phyloP scores from a whole-genome alignment of 2,888 invertebrate genomes.

The Acleris laterana region DNA sequence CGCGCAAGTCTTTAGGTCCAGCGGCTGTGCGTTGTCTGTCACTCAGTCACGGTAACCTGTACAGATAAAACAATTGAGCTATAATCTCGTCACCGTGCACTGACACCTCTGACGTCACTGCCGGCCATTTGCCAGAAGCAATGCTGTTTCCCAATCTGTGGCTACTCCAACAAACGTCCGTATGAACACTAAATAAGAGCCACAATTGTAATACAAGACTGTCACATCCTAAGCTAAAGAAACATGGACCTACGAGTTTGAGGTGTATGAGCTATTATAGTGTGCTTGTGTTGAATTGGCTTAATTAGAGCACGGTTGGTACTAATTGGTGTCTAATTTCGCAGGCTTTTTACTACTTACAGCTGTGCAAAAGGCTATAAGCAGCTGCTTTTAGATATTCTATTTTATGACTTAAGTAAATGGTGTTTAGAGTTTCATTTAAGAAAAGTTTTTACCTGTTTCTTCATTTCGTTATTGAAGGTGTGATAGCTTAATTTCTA shows the following conservation, averaged over 20 bases:
- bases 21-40: too few relatives aligned
- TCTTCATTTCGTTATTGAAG: too few relatives aligned
- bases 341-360: neutral
- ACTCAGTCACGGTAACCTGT: too few relatives aligned
- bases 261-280: neutral
- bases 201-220: too few relatives aligned
- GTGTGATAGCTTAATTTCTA: too few relatives aligned
- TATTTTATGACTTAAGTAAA: too few relatives aligned
- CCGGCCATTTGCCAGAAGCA: conserved; percentile 3
- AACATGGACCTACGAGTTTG: neutral
- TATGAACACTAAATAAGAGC: too few relatives aligned
- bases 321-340: conserved; percentile 19
- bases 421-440: too few relatives aligned
- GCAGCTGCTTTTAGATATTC: too few relatives aligned
- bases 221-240: neutral
- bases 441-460: too few relatives aligned
- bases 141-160: conserved; percentile 4
- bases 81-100: neutral
- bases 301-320: conserved; percentile 1
- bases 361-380: neutral
- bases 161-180: neutral
- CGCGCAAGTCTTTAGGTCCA: too few relatives aligned
- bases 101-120: conserved; percentile 17
- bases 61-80: too few relatives aligned
- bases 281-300: neutral